phyloP scores from a whole-genome alignment of 2,113 vertebrate genomes.

The Tricholaema leucomelas region DNA sequence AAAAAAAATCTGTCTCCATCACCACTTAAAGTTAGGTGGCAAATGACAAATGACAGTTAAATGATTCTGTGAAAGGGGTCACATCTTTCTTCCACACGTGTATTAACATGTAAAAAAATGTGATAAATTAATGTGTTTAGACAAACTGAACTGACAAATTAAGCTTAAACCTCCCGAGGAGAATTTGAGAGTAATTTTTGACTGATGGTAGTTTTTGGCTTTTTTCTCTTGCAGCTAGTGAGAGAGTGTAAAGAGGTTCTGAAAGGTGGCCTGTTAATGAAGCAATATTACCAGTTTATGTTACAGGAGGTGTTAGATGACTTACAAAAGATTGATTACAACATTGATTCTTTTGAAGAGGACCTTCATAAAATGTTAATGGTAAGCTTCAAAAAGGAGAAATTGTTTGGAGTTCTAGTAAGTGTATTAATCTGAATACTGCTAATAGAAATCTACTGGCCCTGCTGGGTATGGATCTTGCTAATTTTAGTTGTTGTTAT shows the following conservation, averaged over 20 bases:
- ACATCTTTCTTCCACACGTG: background rate
- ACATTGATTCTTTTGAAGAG: conserved; percentile 97
- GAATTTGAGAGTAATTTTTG: background rate
- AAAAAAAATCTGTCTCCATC: background rate
- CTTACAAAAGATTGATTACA: conserved; percentile 83
- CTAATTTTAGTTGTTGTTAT: background rate
- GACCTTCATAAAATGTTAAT: conserved; percentile 97
- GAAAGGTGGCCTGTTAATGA: conserved; percentile 97
- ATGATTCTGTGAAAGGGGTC: background rate
- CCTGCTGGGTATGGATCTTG: background rate
- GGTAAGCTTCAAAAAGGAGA: conserved; percentile 74
- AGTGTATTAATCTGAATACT: background rate
- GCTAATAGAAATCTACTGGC: background rate
- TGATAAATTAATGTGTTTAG: background rate
- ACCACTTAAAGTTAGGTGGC: background rate
- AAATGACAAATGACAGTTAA: background rate
- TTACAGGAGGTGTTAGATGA: conserved; percentile 84
- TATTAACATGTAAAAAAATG: background rate
- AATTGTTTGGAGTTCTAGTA: background rate
- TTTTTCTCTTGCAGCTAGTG: conserved; percentile 86
- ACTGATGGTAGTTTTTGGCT: background rate
- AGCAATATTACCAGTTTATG: conserved; percentile 99
- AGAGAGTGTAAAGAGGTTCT: conserved; percentile 97
- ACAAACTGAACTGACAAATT: background rate
- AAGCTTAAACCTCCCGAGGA: background rate